These are phyloP conservation scores for Nesogale talazaci DNA, from an alignment of 2,113 vertebrate genomes.

Conservation along the genomic window DNA sequence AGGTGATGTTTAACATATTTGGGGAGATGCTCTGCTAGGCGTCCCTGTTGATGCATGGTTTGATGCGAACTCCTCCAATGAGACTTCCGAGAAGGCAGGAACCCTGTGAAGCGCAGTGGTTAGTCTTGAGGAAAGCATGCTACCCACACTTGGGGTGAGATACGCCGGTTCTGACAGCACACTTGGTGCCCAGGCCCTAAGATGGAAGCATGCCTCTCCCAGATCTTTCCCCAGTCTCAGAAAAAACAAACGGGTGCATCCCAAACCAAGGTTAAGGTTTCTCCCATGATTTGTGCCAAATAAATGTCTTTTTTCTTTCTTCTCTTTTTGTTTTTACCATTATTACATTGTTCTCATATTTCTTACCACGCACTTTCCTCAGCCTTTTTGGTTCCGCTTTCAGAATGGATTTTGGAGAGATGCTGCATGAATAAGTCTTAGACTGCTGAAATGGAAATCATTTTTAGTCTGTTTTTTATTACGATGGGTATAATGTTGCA, in stretches of 20 bases:
- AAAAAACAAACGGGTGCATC: not conserved
- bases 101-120: not conserved
- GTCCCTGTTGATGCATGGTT: not conserved
- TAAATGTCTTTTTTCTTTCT: too few relatives aligned
- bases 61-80: not conserved
- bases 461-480: slow-evolving; percentile 9
- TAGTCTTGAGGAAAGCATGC: too few relatives aligned
- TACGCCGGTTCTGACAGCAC: not conserved
- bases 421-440: not conserved
- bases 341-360: not conserved
- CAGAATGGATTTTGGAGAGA: not conserved
- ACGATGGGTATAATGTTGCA: not conserved
- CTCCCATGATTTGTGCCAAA: not conserved
- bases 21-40: not conserved
- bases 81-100: not conserved
- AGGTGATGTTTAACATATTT: not conserved
- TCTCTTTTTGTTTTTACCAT: too few relatives aligned
- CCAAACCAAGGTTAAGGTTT: not conserved
- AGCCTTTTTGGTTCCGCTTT: not conserved
- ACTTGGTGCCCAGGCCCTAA: not conserved
- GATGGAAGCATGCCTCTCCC: too few relatives aligned
- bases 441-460: not conserved
- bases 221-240: not conserved
- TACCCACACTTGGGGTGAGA: too few relatives aligned
- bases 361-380: not conserved